These are phyloP conservation scores for Apotomis betuletana DNA, from an alignment of 2,888 invertebrate genomes.

Conservation along the genomic window DNA sequence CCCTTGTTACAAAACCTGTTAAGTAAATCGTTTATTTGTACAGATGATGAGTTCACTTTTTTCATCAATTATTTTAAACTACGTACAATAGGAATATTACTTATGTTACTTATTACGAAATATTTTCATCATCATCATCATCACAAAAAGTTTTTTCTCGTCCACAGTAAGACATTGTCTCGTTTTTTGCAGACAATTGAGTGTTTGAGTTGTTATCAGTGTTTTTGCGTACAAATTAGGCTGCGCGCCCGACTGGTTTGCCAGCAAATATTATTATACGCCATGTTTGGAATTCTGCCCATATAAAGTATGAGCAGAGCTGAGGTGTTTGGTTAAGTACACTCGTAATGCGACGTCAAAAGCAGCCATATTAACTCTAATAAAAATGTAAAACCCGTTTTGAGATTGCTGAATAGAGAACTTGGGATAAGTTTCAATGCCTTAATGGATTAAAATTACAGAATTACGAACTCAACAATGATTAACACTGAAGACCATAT, in stretches of 20 bases:
- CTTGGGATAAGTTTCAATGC: background rate
- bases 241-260: conserved; percentile 20
- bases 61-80: background rate
- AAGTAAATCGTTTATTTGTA: no score
- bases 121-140: conserved; percentile 16
- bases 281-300: conserved; percentile 26
- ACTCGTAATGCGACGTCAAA: background rate
- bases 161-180: conserved; percentile 27
- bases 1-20: no score
- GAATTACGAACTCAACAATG: no score
- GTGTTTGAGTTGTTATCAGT: conserved; percentile 40
- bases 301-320: background rate
- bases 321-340: conserved; percentile 6
- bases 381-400: background rate
- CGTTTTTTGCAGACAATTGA: conserved; percentile 29
- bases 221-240: conserved; percentile 35
- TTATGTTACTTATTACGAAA: conserved; percentile 1
- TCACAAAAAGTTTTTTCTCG: conserved; percentile 18
- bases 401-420: background rate
- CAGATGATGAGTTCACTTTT: background rate
- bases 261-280: conserved; percentile 27
- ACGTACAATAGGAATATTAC: background rate
- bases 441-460: no score
- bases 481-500: no score
- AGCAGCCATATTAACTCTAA: background rate